phyloP scores from a whole-genome alignment of 2,888 invertebrate species.

The Eilema caniola region DNA sequence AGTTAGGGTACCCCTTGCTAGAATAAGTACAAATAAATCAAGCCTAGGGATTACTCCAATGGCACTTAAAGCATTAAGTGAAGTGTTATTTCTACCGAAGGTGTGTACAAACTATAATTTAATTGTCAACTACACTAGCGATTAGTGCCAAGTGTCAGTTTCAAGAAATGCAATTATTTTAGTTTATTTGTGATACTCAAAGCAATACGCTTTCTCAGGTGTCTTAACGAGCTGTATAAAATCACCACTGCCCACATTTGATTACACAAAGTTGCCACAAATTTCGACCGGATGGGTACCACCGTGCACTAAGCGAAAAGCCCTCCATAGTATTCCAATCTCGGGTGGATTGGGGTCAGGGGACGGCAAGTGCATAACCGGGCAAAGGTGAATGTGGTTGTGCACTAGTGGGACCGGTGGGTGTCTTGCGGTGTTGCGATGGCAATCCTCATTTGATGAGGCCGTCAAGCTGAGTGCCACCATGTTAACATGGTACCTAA shows the following conservation, averaged over 20 bases:
- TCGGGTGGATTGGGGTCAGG: too few species aligned
- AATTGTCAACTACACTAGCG: neutral
- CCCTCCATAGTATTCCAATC: too few species aligned
- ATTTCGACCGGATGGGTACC: too few species aligned
- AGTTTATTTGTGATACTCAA: neutral
- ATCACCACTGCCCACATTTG: neutral
- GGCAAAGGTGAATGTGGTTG: too few species aligned
- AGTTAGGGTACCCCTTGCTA: neutral
- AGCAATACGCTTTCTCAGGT: neutral
- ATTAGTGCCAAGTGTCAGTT: conserved; percentile 4
- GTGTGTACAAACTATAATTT: neutral
- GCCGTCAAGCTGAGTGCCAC: too few species aligned
- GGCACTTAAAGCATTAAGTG: neutral
- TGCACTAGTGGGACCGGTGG: too few species aligned
- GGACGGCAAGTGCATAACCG: too few species aligned
- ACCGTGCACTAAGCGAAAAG: too few species aligned
- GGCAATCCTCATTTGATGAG: too few species aligned
- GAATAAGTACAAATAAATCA: neutral
- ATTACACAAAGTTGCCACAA: too few species aligned
- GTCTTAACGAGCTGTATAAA: neutral
- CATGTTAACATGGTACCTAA: too few species aligned
- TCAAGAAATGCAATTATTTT: neutral
- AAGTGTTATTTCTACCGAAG: neutral
- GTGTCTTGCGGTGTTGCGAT: too few species aligned
- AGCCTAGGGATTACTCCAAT: neutral